Conservation (phyloP, 2,797 vertebrate genomes). For the Diceros bicornis region DNA sequence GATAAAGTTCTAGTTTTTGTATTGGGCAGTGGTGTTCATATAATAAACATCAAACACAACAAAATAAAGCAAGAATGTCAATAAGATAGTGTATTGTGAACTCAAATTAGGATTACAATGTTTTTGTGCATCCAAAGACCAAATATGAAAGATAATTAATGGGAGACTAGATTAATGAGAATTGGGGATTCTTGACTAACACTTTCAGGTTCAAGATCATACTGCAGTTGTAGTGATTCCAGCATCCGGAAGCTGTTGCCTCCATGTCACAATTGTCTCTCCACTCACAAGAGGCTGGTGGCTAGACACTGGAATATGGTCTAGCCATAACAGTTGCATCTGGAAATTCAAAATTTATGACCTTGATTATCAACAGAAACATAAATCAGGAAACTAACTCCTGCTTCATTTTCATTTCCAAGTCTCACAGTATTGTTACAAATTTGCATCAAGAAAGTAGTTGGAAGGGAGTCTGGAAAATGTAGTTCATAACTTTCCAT, state of each 20-base stretch:
- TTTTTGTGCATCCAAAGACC: not conserved
- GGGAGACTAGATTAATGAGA: not conserved
- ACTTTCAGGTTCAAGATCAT: not conserved
- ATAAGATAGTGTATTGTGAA: not conserved
- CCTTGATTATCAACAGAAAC: not conserved
- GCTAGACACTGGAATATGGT: not conserved
- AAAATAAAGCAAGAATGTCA: not conserved
- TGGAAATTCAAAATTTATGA: not conserved
- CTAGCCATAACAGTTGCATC: not conserved
- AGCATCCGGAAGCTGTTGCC: not conserved
- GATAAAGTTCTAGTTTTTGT: not conserved
- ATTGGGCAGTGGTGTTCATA: not conserved
- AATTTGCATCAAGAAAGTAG: not conserved
- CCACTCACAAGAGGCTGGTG: not conserved
- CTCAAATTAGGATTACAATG: not conserved
- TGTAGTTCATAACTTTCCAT: not conserved
- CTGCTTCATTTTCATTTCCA: not conserved
- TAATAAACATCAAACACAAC: not conserved
- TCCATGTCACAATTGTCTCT: not conserved
- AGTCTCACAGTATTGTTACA: not conserved
- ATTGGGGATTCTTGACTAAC: not conserved
- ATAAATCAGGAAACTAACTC: not conserved
- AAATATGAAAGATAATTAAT: not conserved
- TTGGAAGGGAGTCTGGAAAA: not conserved
- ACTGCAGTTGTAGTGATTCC: not conserved